Evolutionary conservation across 2,113 vertebrate species (phyloP).

Genomic region (Meleagris gallopavo): DNA sequence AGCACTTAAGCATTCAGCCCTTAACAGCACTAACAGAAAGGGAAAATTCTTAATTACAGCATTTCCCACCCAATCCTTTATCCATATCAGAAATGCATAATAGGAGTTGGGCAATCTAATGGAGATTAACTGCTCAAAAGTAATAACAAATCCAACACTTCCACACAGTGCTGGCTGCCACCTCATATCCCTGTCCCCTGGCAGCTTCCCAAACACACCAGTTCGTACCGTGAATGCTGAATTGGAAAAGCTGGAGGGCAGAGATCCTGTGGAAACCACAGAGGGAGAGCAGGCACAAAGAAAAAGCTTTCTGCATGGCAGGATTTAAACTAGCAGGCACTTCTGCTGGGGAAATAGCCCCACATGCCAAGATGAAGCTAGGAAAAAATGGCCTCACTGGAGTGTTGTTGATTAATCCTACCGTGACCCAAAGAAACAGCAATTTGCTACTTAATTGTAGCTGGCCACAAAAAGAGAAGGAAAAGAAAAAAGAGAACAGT

Average conservation of each 20-base stretch:
- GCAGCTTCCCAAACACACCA: conserved; percentile 54
- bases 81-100: conserved; percentile 33
- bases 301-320: conserved; percentile 61
- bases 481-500: not conserved
- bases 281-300: conserved; percentile 30
- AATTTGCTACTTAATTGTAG: conserved; percentile 35
- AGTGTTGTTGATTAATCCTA: conserved; percentile 44
- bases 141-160: conserved; percentile 38
- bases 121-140: conserved; percentile 66
- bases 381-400: not conserved
- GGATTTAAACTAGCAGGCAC: conserved; percentile 51
- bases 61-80: conserved; percentile 40
- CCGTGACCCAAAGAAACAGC: not conserved
- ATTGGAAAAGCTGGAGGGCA: conserved; percentile 66
- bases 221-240: conserved; percentile 59
- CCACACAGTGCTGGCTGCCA: not conserved
- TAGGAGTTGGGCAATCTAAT: conserved; percentile 60
- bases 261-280: conserved; percentile 42
- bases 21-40: conserved; percentile 19
- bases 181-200: conserved; percentile 42
- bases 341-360: conserved; percentile 58
- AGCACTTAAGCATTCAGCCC: not conserved
- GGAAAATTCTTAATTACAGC: conserved; percentile 53
- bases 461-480: not conserved
- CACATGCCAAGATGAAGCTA: not conserved